Evolutionary conservation across 2,888 invertebrate species (phyloP), one percentile per base, ranked within the genome.

Genomic region (Tachina fera): DNA sequence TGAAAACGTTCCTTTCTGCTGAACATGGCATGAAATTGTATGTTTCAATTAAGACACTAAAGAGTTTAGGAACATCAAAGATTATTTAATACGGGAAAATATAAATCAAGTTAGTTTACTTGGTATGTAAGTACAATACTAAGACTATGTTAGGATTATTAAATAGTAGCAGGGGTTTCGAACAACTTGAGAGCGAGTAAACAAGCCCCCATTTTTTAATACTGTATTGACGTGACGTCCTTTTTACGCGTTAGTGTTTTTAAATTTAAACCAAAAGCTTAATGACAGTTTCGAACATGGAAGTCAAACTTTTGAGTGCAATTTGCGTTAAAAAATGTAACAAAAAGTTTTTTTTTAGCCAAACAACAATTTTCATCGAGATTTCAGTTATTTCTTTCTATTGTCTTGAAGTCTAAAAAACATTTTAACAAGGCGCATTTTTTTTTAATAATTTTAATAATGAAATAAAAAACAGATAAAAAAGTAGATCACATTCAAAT

Each of bases 401-500:
- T 78, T 70, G 51, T 65, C 14, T 5, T 49, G 63, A 49, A 16
- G 22, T 13, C 11, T 19, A 6, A 47, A 58, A 67, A 60, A 41
- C 19, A 70, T 70, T 53, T 70, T 53, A 70, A 67, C 56, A 58
- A 67, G 39, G 45, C 45, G 14, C 45, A 19, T 47, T 71, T 71
- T 71, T 43, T n/a, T 53, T 16, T 9, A 72, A 49, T 58, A 65
- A 47, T 71, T 39, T 56, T 63, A 53, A 19, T 65, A 65, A 72
- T 41, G 49, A 72, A 39, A 60, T 43, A 16, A 14, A 31, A 43
- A 45, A 8, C 14, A 22, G 31, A 51, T 5, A 2, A 39, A 19
- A 45, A 51, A 47, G 67, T 81, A 67, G 81, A 81, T 67, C 81
- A 60, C 74, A 68, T 81, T 81, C 51, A 51, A 60, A 67, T 60